These are phyloP conservation scores for Ispidina lecontei DNA, from an alignment of 2,797 vertebrate genomes.

Conservation along the genomic window DNA sequence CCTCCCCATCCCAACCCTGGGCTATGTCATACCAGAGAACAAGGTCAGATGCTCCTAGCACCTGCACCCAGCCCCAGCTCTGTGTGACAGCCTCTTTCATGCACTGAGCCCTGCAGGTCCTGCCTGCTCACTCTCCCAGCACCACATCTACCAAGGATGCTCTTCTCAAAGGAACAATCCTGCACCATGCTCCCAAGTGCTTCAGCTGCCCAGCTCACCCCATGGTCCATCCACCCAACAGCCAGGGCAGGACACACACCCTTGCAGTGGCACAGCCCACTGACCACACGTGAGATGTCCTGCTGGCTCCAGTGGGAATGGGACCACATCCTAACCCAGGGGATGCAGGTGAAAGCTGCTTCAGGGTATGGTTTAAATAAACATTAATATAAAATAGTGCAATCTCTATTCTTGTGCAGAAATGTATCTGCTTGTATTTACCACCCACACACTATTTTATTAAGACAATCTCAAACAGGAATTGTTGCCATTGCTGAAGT, in stretches of 20 bases:
- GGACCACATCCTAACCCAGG: background rate
- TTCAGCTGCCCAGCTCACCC: background rate
- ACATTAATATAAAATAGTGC: slow-evolving; percentile 33
- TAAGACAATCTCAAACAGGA: slow-evolving; percentile 74
- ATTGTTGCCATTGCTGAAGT: slow-evolving; percentile 74
- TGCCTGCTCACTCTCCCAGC: background rate
- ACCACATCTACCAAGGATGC: background rate
- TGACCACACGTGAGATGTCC: background rate
- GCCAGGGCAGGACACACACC: accelerated
- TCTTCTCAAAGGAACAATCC: background rate
- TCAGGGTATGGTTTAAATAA: slow-evolving; percentile 17
- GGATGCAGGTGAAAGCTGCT: slow-evolving; percentile 7
- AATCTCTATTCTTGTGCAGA: slow-evolving; percentile 24
- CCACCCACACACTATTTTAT: slow-evolving; percentile 78
- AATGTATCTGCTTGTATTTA: slow-evolving; percentile 52
- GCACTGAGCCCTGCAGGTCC: background rate
- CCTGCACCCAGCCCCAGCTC: background rate
- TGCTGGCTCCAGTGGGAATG: accelerated
- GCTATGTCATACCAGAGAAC: accelerated
- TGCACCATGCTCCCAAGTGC: accelerated
- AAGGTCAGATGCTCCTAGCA: background rate
- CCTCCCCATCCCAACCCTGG: background rate
- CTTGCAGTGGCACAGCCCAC: background rate
- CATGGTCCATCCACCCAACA: accelerated
- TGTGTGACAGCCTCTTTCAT: accelerated